phyloP scores from a whole-genome alignment of 2,888 invertebrate genomes.

The Tenodera sinensis region DNA sequence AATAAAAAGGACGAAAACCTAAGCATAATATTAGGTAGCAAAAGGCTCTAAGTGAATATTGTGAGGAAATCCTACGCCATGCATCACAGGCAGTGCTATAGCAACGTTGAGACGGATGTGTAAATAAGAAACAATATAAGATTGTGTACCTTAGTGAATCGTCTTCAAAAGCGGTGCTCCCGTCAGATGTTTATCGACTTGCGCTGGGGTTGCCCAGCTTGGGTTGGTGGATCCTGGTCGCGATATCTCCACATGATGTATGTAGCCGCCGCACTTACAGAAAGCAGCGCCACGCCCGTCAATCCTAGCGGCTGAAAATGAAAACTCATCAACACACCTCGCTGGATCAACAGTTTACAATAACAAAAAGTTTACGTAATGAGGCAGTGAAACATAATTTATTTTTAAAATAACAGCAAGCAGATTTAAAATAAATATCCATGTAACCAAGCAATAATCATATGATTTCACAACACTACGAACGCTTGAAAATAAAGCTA shows the following conservation, averaged over 20 bases:
- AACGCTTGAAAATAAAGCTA: too few relatives aligned
- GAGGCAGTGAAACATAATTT: too few relatives aligned
- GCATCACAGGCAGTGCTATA: too few relatives aligned
- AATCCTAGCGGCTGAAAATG: conserved; percentile 28
- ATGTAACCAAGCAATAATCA: too few relatives aligned
- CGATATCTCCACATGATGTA: conserved; percentile 31
- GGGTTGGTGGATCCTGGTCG: conserved; percentile 11
- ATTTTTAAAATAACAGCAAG: background rate
- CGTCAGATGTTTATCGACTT: conserved; percentile 16
- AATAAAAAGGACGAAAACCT: too few relatives aligned
- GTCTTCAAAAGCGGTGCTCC: background rate
- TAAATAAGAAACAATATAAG: background rate
- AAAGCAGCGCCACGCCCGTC: conserved; percentile 27
- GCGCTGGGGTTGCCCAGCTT: background rate
- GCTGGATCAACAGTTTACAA: background rate
- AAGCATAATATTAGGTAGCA: too few relatives aligned
- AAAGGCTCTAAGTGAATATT: too few relatives aligned
- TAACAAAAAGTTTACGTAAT: too few relatives aligned
- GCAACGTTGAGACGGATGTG: background rate
- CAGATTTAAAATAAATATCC: too few relatives aligned
- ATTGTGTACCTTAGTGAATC: background rate
- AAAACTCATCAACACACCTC: background rate
- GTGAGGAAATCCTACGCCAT: too few relatives aligned
- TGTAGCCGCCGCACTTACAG: conserved; percentile 25
- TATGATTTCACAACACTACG: too few relatives aligned